phyloP scores from a whole-genome alignment of 2,888 invertebrate species.

The Drosophila sordidula region DNA sequence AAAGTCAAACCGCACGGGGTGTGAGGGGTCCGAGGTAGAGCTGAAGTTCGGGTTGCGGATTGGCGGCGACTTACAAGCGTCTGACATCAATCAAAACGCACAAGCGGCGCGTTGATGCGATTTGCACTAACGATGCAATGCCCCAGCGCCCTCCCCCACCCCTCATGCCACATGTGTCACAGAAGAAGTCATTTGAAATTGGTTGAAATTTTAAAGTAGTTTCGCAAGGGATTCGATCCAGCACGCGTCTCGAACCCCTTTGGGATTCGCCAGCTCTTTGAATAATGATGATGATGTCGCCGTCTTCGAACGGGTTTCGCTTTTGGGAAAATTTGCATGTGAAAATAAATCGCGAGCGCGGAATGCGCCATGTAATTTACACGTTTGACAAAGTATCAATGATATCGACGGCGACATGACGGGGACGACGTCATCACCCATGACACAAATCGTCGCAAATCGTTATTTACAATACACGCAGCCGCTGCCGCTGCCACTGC shows the following conservation, averaged over 20 bases:
- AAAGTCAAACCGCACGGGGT: conserved; percentile 80
- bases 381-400: conserved; percentile 82
- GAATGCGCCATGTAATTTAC: conserved; percentile 81
- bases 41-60: conserved; percentile 43
- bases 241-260: conserved; percentile 62
- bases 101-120: conserved; percentile 67
- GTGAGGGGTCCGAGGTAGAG: conserved; percentile 18
- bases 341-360: conserved; percentile 60
- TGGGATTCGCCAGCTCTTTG: conserved; percentile 73
- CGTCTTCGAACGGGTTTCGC: conserved; percentile 31
- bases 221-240: conserved; percentile 46
- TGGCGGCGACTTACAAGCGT: conserved; percentile 70
- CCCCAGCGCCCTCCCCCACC: conserved; percentile 1
- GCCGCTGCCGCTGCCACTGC: conserved; percentile 17
- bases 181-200: conserved; percentile 78
- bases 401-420: conserved; percentile 66
- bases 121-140: conserved; percentile 76
- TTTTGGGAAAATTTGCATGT: conserved; percentile 72
- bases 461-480: conserved; percentile 72
- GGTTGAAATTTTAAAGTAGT: conserved; percentile 80
- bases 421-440: conserved; percentile 56
- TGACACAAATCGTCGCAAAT: conserved; percentile 82
- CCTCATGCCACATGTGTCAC: conserved; percentile 54
- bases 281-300: conserved; percentile 76
- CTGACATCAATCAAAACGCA: conserved; percentile 82